phyloP scores from a whole-genome alignment of 2,888 invertebrate species.

The Phaedon cochleariae region DNA sequence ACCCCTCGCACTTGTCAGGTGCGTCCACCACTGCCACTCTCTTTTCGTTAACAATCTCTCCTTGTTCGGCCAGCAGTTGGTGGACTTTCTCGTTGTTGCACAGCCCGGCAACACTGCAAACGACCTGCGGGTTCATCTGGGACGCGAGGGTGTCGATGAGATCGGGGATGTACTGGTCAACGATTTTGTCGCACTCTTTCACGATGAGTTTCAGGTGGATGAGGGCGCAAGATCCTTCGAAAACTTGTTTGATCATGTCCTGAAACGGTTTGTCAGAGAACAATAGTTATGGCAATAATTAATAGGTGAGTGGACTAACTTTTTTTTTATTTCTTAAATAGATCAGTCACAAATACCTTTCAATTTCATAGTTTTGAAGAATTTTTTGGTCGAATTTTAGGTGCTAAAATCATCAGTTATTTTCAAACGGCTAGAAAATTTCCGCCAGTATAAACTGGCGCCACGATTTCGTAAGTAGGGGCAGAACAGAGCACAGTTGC shows the following conservation, averaged over 20 bases:
- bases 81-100: constrained; percentile 83
- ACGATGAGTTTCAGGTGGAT: constrained; percentile 78
- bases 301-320: no score
- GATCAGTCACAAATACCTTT: no score
- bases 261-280: constrained; percentile 54
- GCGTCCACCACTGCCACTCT: constrained; percentile 4
- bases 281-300: no score
- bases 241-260: constrained; percentile 85
- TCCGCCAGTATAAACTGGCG: no score
- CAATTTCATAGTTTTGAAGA: no score
- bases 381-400: no score
- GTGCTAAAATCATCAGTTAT: no score
- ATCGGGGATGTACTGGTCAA: constrained; percentile 87
- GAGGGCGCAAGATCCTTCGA: constrained; percentile 86
- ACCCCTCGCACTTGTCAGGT: constrained; percentile 60
- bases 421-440: no score
- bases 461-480: no score
- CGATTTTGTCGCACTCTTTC: constrained; percentile 80
- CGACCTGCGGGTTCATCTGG: constrained; percentile 89
- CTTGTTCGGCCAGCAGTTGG: constrained; percentile 67
- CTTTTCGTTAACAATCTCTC: constrained; percentile 23
- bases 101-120: constrained; percentile 87
- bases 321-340: no score
- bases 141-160: constrained; percentile 87
- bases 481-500: no score